Percentiles rank a stretch among this genome's conserved stretches.
Evolutionary conservation across 1,140 invertebrate species (phyloP).

Genomic region (Choristoneura fumiferana): DNA sequence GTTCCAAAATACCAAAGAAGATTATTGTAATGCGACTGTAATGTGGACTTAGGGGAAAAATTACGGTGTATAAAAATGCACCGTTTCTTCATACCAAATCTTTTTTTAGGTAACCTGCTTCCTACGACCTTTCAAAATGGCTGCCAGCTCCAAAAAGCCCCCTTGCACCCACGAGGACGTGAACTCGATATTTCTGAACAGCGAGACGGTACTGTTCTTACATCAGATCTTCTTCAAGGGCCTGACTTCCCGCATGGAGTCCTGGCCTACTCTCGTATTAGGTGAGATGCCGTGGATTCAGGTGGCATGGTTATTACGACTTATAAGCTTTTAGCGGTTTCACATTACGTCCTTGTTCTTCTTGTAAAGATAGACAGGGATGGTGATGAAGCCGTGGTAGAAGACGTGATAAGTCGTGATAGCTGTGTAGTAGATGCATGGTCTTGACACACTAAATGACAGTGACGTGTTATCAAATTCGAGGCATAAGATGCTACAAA

Average conservation of each 20-base stretch:
- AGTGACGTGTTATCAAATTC: too few relatives aligned
- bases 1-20: too few relatives aligned
- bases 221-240: conserved; percentile 98
- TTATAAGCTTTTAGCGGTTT: background rate
- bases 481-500: too few relatives aligned
- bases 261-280: conserved; percentile 94
- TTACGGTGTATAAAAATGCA: conserved; percentile 7
- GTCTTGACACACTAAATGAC: too few relatives aligned
- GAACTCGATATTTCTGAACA: conserved; percentile 97
- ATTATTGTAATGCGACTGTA: too few relatives aligned
- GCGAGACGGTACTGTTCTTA: conserved; percentile 95
- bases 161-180: conserved; percentile 96
- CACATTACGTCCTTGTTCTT: background rate
- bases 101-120: conserved; percentile 90
- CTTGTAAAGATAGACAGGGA: background rate
- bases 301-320: too few relatives aligned
- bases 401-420: too few relatives aligned
- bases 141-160: conserved; percentile 95
- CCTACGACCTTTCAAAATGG: conserved; percentile 95
- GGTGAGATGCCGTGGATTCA: conserved; percentile 77
- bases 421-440: too few relatives aligned
- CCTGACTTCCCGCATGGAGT: conserved; percentile 94
- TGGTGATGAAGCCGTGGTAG: too few relatives aligned
- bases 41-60: too few relatives aligned
- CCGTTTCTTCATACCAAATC: too few relatives aligned